Evolutionary conservation across 2,797 vertebrate genomes (phyloP).

Genomic region (Notamacropus eugenii): DNA sequence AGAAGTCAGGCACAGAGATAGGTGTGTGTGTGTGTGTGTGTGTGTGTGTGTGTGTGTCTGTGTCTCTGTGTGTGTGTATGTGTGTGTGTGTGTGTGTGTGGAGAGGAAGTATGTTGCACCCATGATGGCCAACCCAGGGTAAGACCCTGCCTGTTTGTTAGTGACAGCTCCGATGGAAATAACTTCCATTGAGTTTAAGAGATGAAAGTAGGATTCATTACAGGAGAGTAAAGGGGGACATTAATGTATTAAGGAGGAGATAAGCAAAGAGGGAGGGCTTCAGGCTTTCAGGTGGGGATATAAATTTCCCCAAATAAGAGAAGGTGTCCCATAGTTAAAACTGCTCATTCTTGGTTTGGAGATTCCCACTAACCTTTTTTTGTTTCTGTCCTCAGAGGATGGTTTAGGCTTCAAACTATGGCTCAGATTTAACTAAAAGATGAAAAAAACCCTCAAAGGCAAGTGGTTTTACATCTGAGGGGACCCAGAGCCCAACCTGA

Average conservation of each 20-base stretch:
- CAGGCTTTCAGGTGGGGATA: background rate
- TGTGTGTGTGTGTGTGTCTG: background rate
- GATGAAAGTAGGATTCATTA: background rate
- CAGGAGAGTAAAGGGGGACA: background rate
- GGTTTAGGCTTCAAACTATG: background rate
- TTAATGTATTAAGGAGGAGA: background rate
- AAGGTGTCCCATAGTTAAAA: background rate
- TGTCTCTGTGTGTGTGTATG: too few relatives aligned
- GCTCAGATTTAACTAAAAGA: conserved; percentile 48
- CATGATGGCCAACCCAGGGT: background rate
- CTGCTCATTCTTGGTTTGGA: background rate
- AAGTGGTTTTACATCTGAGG: conserved; percentile 19
- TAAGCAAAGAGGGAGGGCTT: background rate
- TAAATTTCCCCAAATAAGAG: background rate
- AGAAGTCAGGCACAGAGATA: background rate
- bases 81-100: background rate
- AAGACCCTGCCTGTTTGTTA: background rate
- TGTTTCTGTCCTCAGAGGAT: background rate
- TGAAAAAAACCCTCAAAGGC: background rate
- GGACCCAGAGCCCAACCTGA: conserved; percentile 30
- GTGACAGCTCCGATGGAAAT: background rate
- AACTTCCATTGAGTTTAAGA: background rate
- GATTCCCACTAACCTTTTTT: background rate
- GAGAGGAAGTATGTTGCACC: background rate
- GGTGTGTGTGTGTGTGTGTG: background rate